These are phyloP conservation scores for Drosophila miranda DNA, from an alignment of 1,140 invertebrate species.

Conservation along the genomic window DNA sequence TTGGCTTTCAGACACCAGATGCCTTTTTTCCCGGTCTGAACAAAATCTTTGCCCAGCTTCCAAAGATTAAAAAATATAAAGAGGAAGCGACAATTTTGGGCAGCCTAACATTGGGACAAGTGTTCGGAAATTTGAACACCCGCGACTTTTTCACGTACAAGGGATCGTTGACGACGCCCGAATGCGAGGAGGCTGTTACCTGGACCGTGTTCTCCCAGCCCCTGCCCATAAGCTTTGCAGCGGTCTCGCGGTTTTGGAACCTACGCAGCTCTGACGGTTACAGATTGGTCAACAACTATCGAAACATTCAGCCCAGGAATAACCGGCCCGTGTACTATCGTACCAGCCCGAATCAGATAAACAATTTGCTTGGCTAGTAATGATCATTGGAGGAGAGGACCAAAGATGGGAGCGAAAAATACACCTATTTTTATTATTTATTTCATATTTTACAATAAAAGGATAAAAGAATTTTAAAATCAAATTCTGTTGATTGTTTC, in stretches of 20 bases:
- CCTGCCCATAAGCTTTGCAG: constrained; percentile 88
- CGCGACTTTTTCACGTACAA: constrained; percentile 90
- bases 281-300: constrained; percentile 50
- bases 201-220: constrained; percentile 95
- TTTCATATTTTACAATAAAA: constrained; percentile 7
- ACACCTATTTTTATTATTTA: constrained; percentile 31
- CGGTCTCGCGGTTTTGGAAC: constrained; percentile 84
- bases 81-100: constrained; percentile 13
- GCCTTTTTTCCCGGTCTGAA: constrained; percentile 47
- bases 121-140: constrained; percentile 83
- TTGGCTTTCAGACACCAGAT: constrained; percentile 29
- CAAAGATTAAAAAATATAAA: constrained; percentile 36
- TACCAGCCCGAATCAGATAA: constrained; percentile 1
- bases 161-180: constrained; percentile 94
- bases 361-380: constrained; percentile 5
- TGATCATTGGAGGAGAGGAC: neutral
- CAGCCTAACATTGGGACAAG: constrained; percentile 83
- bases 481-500: too few species aligned
- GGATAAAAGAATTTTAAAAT: too few species aligned
- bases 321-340: constrained; percentile 84
- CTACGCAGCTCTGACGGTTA: constrained; percentile 39
- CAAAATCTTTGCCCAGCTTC: constrained; percentile 35
- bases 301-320: constrained; percentile 81
- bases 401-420: neutral
- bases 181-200: constrained; percentile 93